Percentiles rank a stretch among this genome's conserved stretches.
These are phyloP conservation scores for Parazoanthus darwini DNA, from an alignment of 92 coral and sea anemone species.

Conservation along the genomic window DNA sequence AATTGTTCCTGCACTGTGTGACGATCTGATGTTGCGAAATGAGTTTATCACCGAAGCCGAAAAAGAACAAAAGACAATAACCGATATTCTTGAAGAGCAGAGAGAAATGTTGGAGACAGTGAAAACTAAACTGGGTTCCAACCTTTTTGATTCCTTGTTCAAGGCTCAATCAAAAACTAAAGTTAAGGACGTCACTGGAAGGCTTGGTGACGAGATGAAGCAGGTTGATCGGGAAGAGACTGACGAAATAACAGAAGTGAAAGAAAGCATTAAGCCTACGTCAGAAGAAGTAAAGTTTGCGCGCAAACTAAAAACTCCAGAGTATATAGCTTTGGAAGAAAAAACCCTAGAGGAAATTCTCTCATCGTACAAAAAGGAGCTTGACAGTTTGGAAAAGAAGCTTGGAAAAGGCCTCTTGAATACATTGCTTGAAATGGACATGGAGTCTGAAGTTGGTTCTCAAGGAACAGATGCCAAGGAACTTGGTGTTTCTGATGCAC, in stretches of 20 bases:
- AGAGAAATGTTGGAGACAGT: constrained; percentile 41
- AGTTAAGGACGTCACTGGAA: neutral
- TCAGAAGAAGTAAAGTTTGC: neutral
- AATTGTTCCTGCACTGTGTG: constrained; percentile 11
- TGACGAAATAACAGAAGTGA: neutral
- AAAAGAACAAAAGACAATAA: constrained; percentile 47
- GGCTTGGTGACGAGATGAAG: neutral
- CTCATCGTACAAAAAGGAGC: constrained; percentile 60
- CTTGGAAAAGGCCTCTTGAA: constrained; percentile 56
- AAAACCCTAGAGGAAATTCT: constrained; percentile 68
- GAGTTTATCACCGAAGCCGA: constrained; percentile 43
- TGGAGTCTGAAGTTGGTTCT: neutral
- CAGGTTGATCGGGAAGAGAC: neutral
- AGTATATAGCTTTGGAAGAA: constrained; percentile 40
- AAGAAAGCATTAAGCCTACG: neutral
- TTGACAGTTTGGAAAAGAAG: constrained; percentile 48
- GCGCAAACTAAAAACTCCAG: constrained; percentile 54
- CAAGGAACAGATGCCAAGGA: neutral
- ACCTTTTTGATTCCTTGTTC: constrained; percentile 45
- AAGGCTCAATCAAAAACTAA: neutral
- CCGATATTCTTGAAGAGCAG: constrained; percentile 59
- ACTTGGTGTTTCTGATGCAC: neutral
- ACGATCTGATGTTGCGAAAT: constrained; percentile 6
- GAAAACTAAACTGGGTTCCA: constrained; percentile 52
- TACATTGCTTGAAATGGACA: constrained; percentile 23